Percentiles rank a stretch among this genome's conserved stretches.
Conservation (phyloP, 2,797 vertebrate genomes). For the Streptopelia turtur region DNA sequence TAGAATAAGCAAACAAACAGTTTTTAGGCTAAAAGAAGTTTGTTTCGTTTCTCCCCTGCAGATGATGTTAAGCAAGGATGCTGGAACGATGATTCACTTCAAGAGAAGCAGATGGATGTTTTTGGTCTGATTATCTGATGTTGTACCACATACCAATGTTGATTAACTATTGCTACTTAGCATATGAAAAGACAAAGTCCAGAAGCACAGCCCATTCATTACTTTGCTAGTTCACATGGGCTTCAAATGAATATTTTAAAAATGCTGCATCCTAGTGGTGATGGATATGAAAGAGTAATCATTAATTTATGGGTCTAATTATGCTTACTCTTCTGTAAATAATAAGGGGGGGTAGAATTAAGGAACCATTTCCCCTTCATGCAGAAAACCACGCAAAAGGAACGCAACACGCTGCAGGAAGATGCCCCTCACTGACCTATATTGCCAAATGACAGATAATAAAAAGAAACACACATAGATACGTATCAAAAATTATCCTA, state of each 20-base stretch:
- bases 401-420: neutral
- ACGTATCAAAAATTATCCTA: neutral
- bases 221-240: neutral
- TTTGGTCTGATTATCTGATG: slow-evolving; percentile 57
- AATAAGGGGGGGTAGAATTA: neutral
- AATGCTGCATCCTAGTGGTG: neutral
- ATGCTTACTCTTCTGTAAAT: neutral
- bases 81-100: slow-evolving; percentile 16
- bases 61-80: neutral
- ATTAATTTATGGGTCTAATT: neutral
- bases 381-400: neutral
- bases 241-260: neutral
- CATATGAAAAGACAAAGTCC: slow-evolving; percentile 52
- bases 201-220: slow-evolving; percentile 8
- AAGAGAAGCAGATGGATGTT: slow-evolving; percentile 48
- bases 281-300: neutral
- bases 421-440: neutral
- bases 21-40: neutral
- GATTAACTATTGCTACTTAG: slow-evolving; percentile 48
- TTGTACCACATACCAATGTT: slow-evolving; percentile 30
- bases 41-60: neutral
- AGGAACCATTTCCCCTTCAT: neutral
- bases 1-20: neutral
- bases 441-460: neutral
- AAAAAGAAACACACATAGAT: rapidly evolving